Conservation (phyloP, 2,888 invertebrate genomes). For the Lydus trimaculatus region DNA sequence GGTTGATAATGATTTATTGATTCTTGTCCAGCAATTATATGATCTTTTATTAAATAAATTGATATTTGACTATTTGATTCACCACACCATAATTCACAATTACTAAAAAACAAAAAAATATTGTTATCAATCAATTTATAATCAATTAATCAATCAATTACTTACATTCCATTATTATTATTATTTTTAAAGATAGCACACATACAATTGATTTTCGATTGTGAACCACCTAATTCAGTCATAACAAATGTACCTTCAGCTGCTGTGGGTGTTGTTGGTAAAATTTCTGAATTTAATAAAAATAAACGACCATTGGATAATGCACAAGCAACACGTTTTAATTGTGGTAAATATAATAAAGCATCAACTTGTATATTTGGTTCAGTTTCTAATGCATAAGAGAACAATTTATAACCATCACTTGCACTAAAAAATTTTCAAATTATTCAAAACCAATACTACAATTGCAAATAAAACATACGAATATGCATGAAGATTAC, state of each 20-base stretch:
- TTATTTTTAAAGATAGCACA: conserved; percentile 65
- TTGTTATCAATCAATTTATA: background rate
- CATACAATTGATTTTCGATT: conserved; percentile 72
- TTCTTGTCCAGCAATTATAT: conserved; percentile 78
- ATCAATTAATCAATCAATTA: conserved; percentile 5
- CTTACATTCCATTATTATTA: conserved; percentile 56
- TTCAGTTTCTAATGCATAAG: conserved; percentile 73
- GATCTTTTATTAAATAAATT: conserved; percentile 76
- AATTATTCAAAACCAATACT: background rate
- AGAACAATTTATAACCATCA: conserved; percentile 67
- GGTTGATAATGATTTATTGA: conserved; percentile 69
- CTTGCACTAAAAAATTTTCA: conserved; percentile 59
- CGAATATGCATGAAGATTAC: conserved; percentile 85
- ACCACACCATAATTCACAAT: conserved; percentile 87
- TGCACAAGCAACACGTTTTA: conserved; percentile 82
- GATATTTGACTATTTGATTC: conserved; percentile 81
- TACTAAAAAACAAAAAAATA: conserved; percentile 53
- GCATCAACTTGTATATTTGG: conserved; percentile 73
- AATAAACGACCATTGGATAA: conserved; percentile 81
- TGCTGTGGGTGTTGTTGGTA: conserved; percentile 67
- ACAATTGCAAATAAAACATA: conserved; percentile 40
- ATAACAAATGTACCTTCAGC: conserved; percentile 80
- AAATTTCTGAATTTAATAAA: conserved; percentile 70
- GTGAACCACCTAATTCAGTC: conserved; percentile 79
- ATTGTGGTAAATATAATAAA: conserved; percentile 70